These are phyloP conservation scores for Myiozetetes cayanensis DNA, from an alignment of 2,113 vertebrate species.

Conservation along the genomic window DNA sequence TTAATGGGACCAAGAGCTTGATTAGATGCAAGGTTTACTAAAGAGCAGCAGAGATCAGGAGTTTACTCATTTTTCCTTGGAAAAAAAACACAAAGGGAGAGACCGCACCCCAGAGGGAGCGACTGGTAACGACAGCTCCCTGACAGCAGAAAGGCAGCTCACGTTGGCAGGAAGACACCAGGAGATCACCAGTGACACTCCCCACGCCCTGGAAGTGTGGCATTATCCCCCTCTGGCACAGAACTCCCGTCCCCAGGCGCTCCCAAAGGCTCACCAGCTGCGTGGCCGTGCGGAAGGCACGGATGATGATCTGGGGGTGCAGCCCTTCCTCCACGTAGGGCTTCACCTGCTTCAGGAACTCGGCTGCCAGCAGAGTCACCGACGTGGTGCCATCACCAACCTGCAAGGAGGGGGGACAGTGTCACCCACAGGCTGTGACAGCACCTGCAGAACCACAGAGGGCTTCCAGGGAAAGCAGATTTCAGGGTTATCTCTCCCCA, in stretches of 20 bases:
- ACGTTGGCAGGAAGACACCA: not conserved
- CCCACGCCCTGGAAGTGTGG: fast-evolving
- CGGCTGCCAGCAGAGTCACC: conserved; percentile 91
- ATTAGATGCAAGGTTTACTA: fast-evolving
- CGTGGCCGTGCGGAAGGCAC: conserved; percentile 90
- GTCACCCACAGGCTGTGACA: not conserved
- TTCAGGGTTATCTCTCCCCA: not conserved
- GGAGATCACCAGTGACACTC: fast-evolving
- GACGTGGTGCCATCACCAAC: conserved; percentile 97
- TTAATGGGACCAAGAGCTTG: not conserved
- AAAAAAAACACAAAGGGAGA: not conserved
- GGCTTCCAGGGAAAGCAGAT: not conserved
- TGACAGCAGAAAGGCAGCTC: not conserved
- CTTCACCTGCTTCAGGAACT: conserved; percentile 97
- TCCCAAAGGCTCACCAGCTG: conserved; percentile 72
- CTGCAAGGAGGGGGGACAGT: conserved; percentile 37
- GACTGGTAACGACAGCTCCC: not conserved
- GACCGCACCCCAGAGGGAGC: fast-evolving
- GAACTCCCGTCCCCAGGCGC: not conserved
- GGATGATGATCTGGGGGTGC: conserved; percentile 97
- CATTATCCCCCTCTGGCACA: not conserved
- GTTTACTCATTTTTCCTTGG: not conserved
- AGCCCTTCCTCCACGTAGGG: conserved; percentile 93
- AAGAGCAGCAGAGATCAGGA: not conserved
- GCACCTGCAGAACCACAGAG: not conserved